These are phyloP conservation scores for Belgica antarctica DNA, from an alignment of 2,888 invertebrate species.

Conservation along the genomic window DNA sequence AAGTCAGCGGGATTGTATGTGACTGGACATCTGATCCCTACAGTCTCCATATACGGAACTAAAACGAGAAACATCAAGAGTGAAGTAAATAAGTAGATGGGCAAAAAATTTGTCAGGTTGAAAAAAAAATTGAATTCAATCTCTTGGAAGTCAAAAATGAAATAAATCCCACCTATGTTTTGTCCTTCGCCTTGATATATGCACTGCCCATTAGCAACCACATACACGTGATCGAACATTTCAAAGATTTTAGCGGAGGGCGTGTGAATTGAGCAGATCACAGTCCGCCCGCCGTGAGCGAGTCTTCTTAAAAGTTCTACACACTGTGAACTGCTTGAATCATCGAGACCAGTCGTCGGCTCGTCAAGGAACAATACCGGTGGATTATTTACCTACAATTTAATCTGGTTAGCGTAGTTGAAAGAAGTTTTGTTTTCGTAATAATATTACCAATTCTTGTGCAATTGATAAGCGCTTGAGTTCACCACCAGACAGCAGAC, in stretches of 20 bases:
- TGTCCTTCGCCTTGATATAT: conserved; percentile 80
- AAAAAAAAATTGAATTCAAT: no score
- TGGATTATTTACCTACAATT: conserved; percentile 90
- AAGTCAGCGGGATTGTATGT: conserved; percentile 97
- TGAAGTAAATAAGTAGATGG: no score
- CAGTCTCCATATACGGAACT: conserved; percentile 75
- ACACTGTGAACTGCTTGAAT: conserved; percentile 85
- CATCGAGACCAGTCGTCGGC: conserved; percentile 93
- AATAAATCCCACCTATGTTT: no score
- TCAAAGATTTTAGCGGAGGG: conserved; percentile 90
- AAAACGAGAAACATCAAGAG: no score
- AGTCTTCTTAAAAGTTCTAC: conserved; percentile 78
- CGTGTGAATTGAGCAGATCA: conserved; percentile 94
- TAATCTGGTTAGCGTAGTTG: no score
- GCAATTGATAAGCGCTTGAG: conserved; percentile 91
- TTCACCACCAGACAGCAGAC: conserved; percentile 85
- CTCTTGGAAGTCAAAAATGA: no score
- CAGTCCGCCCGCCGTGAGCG: conserved; percentile 82
- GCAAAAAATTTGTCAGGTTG: no score
- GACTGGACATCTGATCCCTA: conserved; percentile 81
- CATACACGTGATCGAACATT: conserved; percentile 87
- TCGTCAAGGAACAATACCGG: conserved; percentile 94
- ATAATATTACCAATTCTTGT: conserved; percentile 80
- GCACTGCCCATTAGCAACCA: conserved; percentile 85
- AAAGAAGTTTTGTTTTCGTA: no score